Conservation (phyloP, 2,113 vertebrate genomes). For the Leuciscus idus region DNA sequence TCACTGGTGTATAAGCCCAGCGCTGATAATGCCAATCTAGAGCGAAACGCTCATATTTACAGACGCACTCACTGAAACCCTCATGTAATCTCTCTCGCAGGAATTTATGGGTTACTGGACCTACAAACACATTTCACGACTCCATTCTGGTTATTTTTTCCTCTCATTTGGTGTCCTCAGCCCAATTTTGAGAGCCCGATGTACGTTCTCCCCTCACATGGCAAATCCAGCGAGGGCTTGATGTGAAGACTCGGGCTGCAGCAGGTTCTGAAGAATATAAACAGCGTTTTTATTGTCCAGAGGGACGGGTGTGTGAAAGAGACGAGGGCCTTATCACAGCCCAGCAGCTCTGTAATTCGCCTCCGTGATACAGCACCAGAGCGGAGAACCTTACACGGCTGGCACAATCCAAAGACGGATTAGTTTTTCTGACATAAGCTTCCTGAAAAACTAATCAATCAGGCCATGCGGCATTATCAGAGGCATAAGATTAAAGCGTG, state of each 20-base stretch:
- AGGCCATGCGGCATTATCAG: conserved; percentile 86
- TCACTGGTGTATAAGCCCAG: conserved; percentile 67
- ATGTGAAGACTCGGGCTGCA: conserved; percentile 78
- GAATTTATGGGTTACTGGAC: conserved; percentile 59
- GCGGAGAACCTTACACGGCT: conserved; percentile 89
- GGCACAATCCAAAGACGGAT: conserved; percentile 92
- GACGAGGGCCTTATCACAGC: conserved; percentile 88
- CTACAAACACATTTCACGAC: conserved; percentile 59
- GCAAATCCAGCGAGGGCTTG: conserved; percentile 74
- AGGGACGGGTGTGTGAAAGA: conserved; percentile 82
- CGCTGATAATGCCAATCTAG: conserved; percentile 63
- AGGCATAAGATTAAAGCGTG: conserved; percentile 83
- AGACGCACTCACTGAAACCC: conserved; percentile 66
- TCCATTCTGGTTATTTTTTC: conserved; percentile 11
- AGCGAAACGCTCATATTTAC: conserved; percentile 45
- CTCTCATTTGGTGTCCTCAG: conserved; percentile 41
- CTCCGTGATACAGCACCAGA: conserved; percentile 89
- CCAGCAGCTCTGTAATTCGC: conserved; percentile 91
- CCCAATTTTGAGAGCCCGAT: conserved; percentile 63
- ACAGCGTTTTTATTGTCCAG: conserved; percentile 85
- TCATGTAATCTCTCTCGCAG: conserved; percentile 67
- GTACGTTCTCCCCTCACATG: conserved; percentile 68
- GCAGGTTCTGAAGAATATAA: conserved; percentile 84
- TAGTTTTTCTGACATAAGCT: conserved; percentile 96
- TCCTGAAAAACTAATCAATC: conserved; percentile 96